Evolutionary conservation across 2,113 vertebrate genomes (phyloP), one percentile per base, ranked within the genome.

Genomic region (Synchiropus splendidus): DNA sequence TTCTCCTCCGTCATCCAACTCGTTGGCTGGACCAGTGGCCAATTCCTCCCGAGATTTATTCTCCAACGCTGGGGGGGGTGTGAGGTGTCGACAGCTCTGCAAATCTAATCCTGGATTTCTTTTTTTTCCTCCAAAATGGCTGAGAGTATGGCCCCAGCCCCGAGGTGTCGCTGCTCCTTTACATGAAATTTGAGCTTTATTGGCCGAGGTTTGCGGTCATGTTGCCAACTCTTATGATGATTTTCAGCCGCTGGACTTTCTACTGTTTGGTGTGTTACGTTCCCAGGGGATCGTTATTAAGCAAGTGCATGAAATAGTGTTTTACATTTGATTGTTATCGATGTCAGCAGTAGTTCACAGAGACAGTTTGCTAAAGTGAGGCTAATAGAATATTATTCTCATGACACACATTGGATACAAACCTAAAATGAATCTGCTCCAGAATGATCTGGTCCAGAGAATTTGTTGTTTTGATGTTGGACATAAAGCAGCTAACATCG

Each of bases 231-330:
- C 49, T 34, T 39, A 18, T 21, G 9, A 58, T 9, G 18, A 3
- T 40, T 48, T 59, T 51, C 42, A 62, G 48, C 58, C 48, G 35
- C 33, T 10, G 18, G 31, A 8, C 45, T 27, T 44, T 59, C 21
- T 34, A 2, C 31, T 41, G 10, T 41, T 49, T 9, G 0, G 0
- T 63, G 39, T 52, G 37, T 10, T 31, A 8, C 40, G 50, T 57
- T 15, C 15, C 15, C 13, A 48, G 32, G 9, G 14, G 30, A 18
- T 61, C 10, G 44, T 37, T 31, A 37, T 11, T 17, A 14, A 44
- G 11, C 2, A 2, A 8, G 15, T 42, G 12, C 39, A 56, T 27
- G 36, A 48, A 50, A 40, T 16, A 51, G 58, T 27, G 8, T 27
- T 27, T 27, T 27, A 27, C 21, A 27, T 27, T 27, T 27, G 21